Evolutionary conservation across 2,797 vertebrate species (phyloP), one percentile per base, ranked within the genome.

Genomic region (Mormyrus hasselquistii): DNA sequence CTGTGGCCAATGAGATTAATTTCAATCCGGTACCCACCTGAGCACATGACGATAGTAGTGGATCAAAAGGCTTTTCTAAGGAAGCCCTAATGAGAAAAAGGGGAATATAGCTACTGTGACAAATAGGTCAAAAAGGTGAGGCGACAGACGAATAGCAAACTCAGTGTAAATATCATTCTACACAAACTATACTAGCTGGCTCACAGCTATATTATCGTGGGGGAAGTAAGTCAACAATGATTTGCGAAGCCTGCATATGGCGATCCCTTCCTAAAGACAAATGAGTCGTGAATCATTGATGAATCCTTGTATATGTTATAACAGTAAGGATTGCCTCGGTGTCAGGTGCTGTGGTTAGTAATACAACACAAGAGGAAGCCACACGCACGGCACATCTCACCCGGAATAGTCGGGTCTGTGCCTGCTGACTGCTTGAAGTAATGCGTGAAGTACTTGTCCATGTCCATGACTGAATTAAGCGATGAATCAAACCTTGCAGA

Each of bases 71-170:
- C 89, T 88, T 59, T 88, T 92, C 92, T 93, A 94, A 95, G 93
- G 87, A 93, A 92, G 65, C 90, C 89, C 90, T 91, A 90, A 93
- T 91, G 88, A 90, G 92, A 65, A 86, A 88, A 55, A 93, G 91
- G 82, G 88, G 83, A 89, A 19, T n/a, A 79, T 19, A 79, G 38
- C 2, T 44, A 19, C 53, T 19, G 34, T 44, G 50, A 87, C 2
- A 87, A 41, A 57, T 29, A 84, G 41, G 50, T 25, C 4, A 62
- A 44, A 82, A 47, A 52, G 25, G 8, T 38, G 50, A 57, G 50
- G 25, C 50, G 4, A 38, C 53, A 22, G 53, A 87, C 12, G 41
- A 87, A 38, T 59, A 52, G 85, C 53, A 87, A 87, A 41, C 50
- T 41, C n/a, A 62, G n/a, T 8, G 12, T 38, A 55, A 4, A 19